Evolutionary conservation across 37 sponge, comb jelly and placozoan genomes (phyloP), one percentile per base, ranked within the genome.

Genomic region (Corticium candelabrum): DNA sequence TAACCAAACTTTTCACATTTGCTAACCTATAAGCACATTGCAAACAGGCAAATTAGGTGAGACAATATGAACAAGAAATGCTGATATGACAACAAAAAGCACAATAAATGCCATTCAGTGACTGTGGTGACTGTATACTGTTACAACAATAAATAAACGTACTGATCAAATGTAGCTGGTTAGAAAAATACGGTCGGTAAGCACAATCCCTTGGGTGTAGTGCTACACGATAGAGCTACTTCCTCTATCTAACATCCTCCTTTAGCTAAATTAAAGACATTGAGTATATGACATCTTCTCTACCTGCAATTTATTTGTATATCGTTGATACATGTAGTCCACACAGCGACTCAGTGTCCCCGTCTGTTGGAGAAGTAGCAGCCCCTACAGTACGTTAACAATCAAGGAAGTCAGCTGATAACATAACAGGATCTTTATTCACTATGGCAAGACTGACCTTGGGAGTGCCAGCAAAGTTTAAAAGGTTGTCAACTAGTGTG

Each of bases 1-100:
- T 93, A 93, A 7, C 91, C 91, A 89, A 90, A 90, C 88, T 87
- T 87, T 77, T 93, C 88, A 72, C 82, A 85, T 74, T 87, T 85
- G 72, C 85, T 85, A 3, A 76, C 67, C 77, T 76, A 15, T 31
- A 15, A 43, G n/a, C n/a, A n/a, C n/a, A n/a, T n/a, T n/a, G n/a
- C n/a, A 27, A 56, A 81, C 50, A 69, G 37, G 0, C 36, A 38
- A 11, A 75, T 21, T 3, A 38, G 36, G 3, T n/a, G n/a, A n/a
- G n/a, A n/a, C n/a, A n/a, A n/a, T n/a, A n/a, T n/a, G n/a, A n/a
- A n/a, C n/a, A n/a, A n/a, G n/a, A n/a, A n/a, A n/a, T n/a, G n/a
- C n/a, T n/a, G n/a, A n/a, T n/a, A n/a, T n/a, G n/a, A n/a, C n/a
- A n/a, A n/a, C n/a, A n/a, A n/a, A n/a, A n/a, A n/a, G n/a, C n/a